Percentiles rank a stretch among this genome's conserved stretches.
These are phyloP conservation scores for Bubo blakistoni DNA, from an alignment of 2,113 vertebrate genomes.

Conservation along the genomic window DNA sequence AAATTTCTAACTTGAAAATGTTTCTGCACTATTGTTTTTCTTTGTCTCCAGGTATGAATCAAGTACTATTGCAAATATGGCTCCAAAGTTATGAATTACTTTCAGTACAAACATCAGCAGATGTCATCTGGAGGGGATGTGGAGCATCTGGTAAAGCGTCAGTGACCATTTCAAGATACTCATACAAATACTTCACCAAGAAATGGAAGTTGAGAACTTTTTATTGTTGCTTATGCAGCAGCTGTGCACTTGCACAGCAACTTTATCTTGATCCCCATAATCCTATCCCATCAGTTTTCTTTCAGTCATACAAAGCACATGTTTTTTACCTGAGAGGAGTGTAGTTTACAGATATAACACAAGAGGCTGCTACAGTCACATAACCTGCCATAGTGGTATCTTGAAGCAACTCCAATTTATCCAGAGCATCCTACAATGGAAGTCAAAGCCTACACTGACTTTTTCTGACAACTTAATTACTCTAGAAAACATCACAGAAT, in stretches of 20 bases:
- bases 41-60: neutral
- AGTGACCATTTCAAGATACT: neutral
- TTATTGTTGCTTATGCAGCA: neutral
- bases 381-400: neutral
- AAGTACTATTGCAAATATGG: neutral
- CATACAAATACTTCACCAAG: neutral
- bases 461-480: conserved; percentile 6
- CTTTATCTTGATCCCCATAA: neutral
- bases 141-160: neutral
- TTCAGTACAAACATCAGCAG: neutral
- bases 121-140: neutral
- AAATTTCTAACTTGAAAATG: neutral
- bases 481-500: neutral
- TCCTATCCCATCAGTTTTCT: neutral
- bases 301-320: neutral
- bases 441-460: neutral
- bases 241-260: neutral
- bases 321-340: neutral
- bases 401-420: neutral
- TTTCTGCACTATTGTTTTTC: neutral
- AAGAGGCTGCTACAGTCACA: conserved; percentile 49
- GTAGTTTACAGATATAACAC: conserved; percentile 23
- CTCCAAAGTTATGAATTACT: neutral
- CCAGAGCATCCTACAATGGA: neutral
- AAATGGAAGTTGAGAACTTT: neutral